Percentiles rank a stretch among this genome's conserved stretches.
phyloP scores from a whole-genome alignment of 1,140 invertebrate species.

The Drosophila lowei region DNA sequence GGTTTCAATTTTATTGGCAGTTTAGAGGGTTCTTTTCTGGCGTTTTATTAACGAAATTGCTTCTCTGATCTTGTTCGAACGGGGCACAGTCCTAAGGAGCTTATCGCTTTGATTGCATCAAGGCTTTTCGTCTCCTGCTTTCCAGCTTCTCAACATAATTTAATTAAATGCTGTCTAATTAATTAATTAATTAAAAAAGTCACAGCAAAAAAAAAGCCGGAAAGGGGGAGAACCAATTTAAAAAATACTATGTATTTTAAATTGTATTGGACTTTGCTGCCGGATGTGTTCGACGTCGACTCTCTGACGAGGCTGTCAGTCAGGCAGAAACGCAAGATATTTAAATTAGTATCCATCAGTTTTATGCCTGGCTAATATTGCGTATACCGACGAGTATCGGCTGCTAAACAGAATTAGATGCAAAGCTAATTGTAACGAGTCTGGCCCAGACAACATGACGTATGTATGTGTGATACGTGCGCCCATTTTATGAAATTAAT shows the following conservation, averaged over 20 bases:
- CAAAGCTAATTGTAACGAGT: slow-evolving; percentile 51
- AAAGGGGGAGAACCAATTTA: slow-evolving; percentile 54
- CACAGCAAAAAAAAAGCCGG: slow-evolving; percentile 10
- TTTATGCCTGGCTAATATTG: slow-evolving; percentile 51
- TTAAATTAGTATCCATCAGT: slow-evolving; percentile 65
- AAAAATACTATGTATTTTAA: slow-evolving; percentile 67
- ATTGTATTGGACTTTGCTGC: slow-evolving; percentile 63
- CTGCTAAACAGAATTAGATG: slow-evolving; percentile 19
- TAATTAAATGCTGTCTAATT: slow-evolving; percentile 74
- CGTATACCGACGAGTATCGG: slow-evolving; percentile 39
- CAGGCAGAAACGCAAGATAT: slow-evolving; percentile 55
- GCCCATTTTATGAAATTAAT: slow-evolving; percentile 70
- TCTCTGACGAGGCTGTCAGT: slow-evolving; percentile 35
- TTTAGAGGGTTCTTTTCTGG: slow-evolving; percentile 17
- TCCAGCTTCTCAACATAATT: slow-evolving; percentile 40
- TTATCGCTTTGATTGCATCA: slow-evolving; percentile 59
- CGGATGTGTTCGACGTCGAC: slow-evolving; percentile 13
- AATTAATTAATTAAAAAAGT: slow-evolving; percentile 73
- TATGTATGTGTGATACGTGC: slow-evolving; percentile 58
- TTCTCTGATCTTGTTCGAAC: slow-evolving; percentile 23
- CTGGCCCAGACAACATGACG: slow-evolving; percentile 24
- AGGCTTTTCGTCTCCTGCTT: slow-evolving; percentile 35
- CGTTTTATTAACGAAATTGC: slow-evolving; percentile 68
- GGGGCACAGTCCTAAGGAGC: slow-evolving; percentile 31
- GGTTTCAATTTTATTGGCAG: slow-evolving; percentile 54